Base-by-base conservation (phyloP, 2,113 vertebrate genomes). In the Boleophthalmus pectinirostris region DNA sequence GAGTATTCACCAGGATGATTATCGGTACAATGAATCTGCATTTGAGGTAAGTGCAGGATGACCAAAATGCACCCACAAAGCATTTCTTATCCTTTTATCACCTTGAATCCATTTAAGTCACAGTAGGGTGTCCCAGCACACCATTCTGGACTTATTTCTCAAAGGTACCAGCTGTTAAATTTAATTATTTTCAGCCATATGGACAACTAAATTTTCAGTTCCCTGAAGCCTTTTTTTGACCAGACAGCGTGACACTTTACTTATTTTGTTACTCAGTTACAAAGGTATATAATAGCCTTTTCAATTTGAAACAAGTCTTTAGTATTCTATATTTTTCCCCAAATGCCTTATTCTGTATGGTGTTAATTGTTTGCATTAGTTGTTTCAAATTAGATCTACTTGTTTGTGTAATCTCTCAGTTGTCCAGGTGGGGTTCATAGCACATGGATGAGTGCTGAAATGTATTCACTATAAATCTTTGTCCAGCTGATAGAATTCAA, bases 51-150 rank as follows among this genome's bases (percentile, higher is more conserved):
- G 21, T 6, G 21, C 63, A 65, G 15, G 1, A n/a, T 51, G 14
- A 63, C 20, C 45, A 9, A 20, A 66, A 54, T 3, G 49, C 58
- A 15, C 54, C 10, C 12, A 11, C 47, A 11, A 49, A 18, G 38
- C 4, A 47, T 46, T 25, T 71, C 24, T 47, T 20, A 68, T 25
- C 35, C n/a, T 71, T 71, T 67, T 46, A 74, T 70, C 56, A 16
- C 63, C 63, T 15, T 13, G 16, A 72, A 65, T 33, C 54, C 29
- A 70, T 66, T 58, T 66, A 70, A 46, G 66, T 43, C 29, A 25
- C 46, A 64, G 15, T 54, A 33, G 21, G 58, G n/a, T 75, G n/a
- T 75, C 47, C 21, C 47, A 9, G 51, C 20, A 21, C 20, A 35
- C 24, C 24, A 56, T 15, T 51, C 0, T 33, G 21, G 6, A 20